Conservation (phyloP, 2,797 vertebrate species). For the Arremon aurantiirostris region DNA sequence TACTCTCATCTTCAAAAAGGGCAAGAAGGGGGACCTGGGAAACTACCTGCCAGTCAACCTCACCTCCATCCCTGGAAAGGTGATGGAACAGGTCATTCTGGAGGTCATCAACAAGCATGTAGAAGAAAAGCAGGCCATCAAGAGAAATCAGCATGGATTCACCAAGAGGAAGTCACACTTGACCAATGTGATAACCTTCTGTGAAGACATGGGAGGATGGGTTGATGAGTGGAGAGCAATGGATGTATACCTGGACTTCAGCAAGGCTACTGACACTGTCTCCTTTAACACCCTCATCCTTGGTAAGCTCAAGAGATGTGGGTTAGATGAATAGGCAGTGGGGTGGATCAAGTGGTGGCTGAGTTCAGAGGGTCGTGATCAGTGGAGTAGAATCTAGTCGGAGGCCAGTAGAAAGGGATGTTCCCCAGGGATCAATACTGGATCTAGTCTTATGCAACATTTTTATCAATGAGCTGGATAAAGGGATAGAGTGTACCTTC, state of each 20-base stretch:
- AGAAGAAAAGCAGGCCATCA: background rate
- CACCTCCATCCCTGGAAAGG: background rate
- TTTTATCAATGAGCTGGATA: background rate
- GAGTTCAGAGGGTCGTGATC: background rate
- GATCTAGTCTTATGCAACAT: background rate
- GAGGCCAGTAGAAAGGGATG: background rate
- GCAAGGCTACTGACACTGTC: background rate
- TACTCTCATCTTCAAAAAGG: background rate
- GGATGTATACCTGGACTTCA: background rate
- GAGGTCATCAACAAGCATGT: background rate
- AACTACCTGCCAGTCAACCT: background rate
- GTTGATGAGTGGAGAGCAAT: fast-evolving
- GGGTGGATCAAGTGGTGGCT: background rate
- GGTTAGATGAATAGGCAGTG: background rate
- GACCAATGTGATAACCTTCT: background rate
- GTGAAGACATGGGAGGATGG: background rate
- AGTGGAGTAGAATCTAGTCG: background rate
- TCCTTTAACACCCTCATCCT: background rate
- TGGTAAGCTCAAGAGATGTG: background rate
- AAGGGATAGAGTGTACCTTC: background rate
- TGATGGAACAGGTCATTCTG: background rate
- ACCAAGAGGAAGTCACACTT: background rate
- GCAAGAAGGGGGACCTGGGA: background rate
- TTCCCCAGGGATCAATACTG: background rate
- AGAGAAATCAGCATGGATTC: background rate